Evolutionary conservation across 35 echinoderm and acorn worm species (phyloP), one percentile per base, ranked within the genome.

Genomic region (Ptychodera flava): DNA sequence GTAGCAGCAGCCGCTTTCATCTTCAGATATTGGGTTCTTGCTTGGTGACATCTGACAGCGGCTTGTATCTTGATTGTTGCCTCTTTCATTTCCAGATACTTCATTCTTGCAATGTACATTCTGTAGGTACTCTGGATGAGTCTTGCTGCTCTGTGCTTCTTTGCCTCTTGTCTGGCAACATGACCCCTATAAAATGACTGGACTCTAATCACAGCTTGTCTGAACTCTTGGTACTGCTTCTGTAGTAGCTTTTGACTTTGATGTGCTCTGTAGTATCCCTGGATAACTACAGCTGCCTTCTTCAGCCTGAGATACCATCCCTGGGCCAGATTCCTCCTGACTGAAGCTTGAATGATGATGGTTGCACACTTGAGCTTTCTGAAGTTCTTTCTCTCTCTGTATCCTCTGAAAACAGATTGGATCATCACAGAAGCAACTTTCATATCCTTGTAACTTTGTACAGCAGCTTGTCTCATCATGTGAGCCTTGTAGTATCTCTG

Each of bases 51-150:
- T 52, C 90, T 92, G 2, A 88, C 45, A 45, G 30, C 15, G 22
- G 93, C 82, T 81, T 99, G 96, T 37, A 99, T 35, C 22, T 86
- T 6, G 16, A 94, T 37, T 16, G 80, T 87, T 78, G 95, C 91
- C 29, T 37, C 79, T 64, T 77, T 91, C 35, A 93, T 53, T 28
- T 45, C 16, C 27, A 45, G 29, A 78, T 93, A 97, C 31, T 45
- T 22, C 82, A 80, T 78, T n/a, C 77, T 82, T 28, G 80, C 33
- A 15, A 28, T 15, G 30, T 85, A 77, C 32, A 83, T 27, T 90
- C 88, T 81, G 30, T 82, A 82, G 1, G 28, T 29, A 15, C 37
- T 35, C 83, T 93, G 88, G 29, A 87, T 22, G 0, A 32, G 31
- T 33, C 34, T 34, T 10, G 80, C 80, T 33, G 80, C 80, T 33